Evolutionary conservation across 1,140 invertebrate species (phyloP), one percentile per base, ranked within the genome.

Genomic region (Manduca sexta): DNA sequence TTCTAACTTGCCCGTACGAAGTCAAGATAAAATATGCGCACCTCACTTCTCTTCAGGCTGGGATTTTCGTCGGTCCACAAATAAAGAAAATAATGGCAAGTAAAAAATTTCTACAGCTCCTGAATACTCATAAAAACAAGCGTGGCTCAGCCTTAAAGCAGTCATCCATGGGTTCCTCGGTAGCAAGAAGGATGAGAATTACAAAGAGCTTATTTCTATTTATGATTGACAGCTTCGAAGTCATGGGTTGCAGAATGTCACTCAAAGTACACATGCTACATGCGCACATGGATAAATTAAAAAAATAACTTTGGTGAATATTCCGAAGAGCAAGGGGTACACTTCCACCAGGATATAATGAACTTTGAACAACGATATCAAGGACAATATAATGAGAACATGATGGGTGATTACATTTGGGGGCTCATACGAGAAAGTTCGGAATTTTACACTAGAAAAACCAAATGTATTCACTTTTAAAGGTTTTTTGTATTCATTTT

Each of bases 181-280:
- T 1, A 52, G 47, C 11, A 46, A 43, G 2, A 52, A 43, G 14
- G 44, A 37, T 46, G 30, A 14, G 14, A 52, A 52, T 34, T 52
- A 42, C 15, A 26, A 41, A 41, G 16, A 47, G 31, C 29, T 52
- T 2, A 37, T 6, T 39, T 39, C n/a, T 34, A 21, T 48, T 44
- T 47, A 21, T 52, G 50, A 37, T 54, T 59, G 2, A 40, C 1
- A 49, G 45, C 14, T 58, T 57, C 17, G 41, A 56, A 33, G 5
- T 45, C n/a, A 74, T 83, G 45, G 74, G 67, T 21, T 78, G 71
- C 55, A 62, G 62, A 40, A 77, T 81, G 70, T 84, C 68, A n/a
- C 29, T 71, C 1, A 83, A 79, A 61, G 16, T 80, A 5, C 68
- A 82, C 51, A 68, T 77, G 60, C 55, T 84, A 33, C 65, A 74